Base-by-base conservation (phyloP, 1,140 invertebrate species). In the Drosophila teissieri region DNA sequence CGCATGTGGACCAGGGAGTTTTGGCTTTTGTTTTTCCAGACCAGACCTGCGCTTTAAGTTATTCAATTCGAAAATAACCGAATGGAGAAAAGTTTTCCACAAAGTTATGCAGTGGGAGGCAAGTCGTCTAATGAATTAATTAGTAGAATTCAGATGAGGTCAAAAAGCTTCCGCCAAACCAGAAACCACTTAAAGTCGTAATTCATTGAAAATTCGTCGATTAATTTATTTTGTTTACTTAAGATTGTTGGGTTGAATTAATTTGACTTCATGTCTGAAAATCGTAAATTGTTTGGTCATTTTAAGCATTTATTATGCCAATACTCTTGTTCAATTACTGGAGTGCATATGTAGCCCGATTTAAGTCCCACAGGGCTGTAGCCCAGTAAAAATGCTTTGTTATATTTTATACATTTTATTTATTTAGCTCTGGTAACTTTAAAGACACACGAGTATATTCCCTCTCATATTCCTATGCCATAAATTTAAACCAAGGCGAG, bases 51-150 rank as follows among this genome's bases (percentile, higher is more conserved):
- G 74, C 80, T 84, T 84, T 70, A 82, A 83, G 76, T 80, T 83
- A 75, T 68, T 36, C 49, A 42, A 61, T 64, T 51, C 15, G 17
- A 15, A 51, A 44, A 60, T 45, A 73, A 17, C 17, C 17, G 56
- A 67, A 65, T 56, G 56, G 44, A 64, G 58, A 68, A 79, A 85
- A 86, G 69, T 85, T 78, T 84, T 46, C 36, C 27, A 39, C 53
- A 77, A 85, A 85, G 73, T 85, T 78, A 78, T 72, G 74, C 55
- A 57, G 31, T 12, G 37, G 44, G 52, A 36, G 37, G 7, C 8
- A 68, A 36, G 40, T 69, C 79, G 40, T 69, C 79, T 76, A 86
- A 83, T 88, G 83, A 86, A 86, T 86, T 88, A 86, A 86, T 86
- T 86, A 86, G 83, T 88, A 73, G 74, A 82, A 64, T 81, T 86